Evolutionary conservation across 2,797 vertebrate species (phyloP), one percentile per base, ranked within the genome.

Genomic region (Neosalanx taihuensis): DNA sequence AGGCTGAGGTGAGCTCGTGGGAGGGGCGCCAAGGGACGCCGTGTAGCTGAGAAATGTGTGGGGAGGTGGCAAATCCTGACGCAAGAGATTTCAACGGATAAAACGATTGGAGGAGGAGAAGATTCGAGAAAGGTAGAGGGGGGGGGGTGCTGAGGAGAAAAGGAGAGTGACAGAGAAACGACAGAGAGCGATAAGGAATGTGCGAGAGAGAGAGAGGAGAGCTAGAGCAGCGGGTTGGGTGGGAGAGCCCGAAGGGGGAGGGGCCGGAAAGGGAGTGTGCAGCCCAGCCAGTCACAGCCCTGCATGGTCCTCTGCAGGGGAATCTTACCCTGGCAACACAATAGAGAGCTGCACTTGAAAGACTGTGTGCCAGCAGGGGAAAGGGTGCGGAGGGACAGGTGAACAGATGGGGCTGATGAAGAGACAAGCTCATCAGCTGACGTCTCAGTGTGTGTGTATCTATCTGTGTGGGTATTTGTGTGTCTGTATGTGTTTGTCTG

Each of bases 311-410:
- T 89, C 90, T 88, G 89, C 86, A 83, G 89, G 90, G 87, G 86
- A 90, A 89, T 90, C 90, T 87, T 92, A 88, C 89, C 90, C 88
- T 92, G 91, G 91, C 89, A 92, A 91, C 90, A 92, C 87, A 87
- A 89, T 84, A 79, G 87, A 89, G 85, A 17, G 76, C 79, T 66
- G 72, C 80, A 79, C 76, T 78, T 81, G 81, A 77, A 81, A 81
- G 79, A 73, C 77, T 76, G 84, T 49, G 71, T 49, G 71, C 69
- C 62, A 67, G 83, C 15, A 72, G 73, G 53, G 70, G 75, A 78
- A 76, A 76, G 83, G 83, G 69, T 76, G 74, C 57, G 69, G 73
- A 75, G 77, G 84, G 86, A 92, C 89, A 91, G 91, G 90, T 91
- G 89, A 89, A 91, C 91, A 91, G 89, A 92, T 91, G 91, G 90